Evolutionary conservation across 2,888 invertebrate genomes (phyloP), one percentile per base, ranked within the genome.

Genomic region (Xanthia icteritia): DNA sequence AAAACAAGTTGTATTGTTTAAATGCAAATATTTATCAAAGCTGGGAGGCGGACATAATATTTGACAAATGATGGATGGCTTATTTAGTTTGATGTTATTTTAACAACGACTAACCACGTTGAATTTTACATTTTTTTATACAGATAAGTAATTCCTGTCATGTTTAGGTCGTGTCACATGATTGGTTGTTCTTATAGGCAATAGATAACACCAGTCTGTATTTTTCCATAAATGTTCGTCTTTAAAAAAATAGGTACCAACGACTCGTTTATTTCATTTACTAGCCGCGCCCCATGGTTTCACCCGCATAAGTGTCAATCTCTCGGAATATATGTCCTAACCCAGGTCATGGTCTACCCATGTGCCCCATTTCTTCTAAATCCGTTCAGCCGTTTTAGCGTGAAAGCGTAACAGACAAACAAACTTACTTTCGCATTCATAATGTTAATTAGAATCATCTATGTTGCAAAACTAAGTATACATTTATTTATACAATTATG

Each of bases 11-110:
- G 64, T 73, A 69, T 77, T 75, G 73, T 70, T 70, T 64, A 45
- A 75, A 80, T 80, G 68, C 54, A 80, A 80, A 84, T 83, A 77
- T 80, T 83, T 76, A 64, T 63, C 68, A 75, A 76, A 74, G 64
- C 54, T 60, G 56, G 67, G n/a, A 83, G 82, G 83, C 58, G 83
- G 83, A 83, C 75, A 79, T 83, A 83, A 76, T 79, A 74, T 83
- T 83, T 83, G 82, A 83, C 83, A 79, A 76, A 70, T 83, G 75
- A 83, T 79, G 61, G 79, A 83, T 83, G 63, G 64, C 63, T 83
- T 79, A 79, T 79, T 83, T 70, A 79, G 75, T 76, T 63, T 83
- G 72, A 69, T 79, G 79, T 79, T 79, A 71, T 76, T 81, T 81
- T 69, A 73, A 76, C 58, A 67, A 79, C 48, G 64, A 58, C 48